A percentile compares a stretch with the other conserved stretches of the same genome.
Evolutionary conservation across 2,888 invertebrate species (phyloP).

Genomic region (Podabrus alpinus): DNA sequence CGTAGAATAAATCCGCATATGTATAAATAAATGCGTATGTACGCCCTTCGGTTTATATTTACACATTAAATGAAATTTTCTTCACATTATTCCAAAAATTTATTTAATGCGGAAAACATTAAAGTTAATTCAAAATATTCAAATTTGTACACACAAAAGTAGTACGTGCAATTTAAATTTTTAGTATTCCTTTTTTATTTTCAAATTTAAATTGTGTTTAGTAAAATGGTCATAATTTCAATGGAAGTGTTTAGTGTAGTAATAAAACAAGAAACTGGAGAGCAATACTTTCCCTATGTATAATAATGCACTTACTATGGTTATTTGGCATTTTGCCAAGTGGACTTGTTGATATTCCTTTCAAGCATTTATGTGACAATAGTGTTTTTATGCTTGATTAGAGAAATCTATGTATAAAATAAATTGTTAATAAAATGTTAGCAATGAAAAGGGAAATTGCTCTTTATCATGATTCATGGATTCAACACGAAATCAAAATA

Average conservation of each 20-base stretch:
- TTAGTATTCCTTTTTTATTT: not conserved
- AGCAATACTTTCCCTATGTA: not conserved
- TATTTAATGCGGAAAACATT: not conserved
- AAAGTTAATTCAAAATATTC: not conserved
- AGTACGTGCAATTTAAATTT: not conserved
- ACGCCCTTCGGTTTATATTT: not conserved
- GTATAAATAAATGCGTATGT: constrained; percentile 7
- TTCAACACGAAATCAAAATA: not conserved
- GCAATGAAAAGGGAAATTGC: not conserved
- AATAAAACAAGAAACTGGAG: not conserved
- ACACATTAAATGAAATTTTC: not conserved
- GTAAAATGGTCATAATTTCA: not conserved
- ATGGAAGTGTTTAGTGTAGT: not conserved
- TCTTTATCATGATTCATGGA: not conserved
- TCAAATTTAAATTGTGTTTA: not conserved
- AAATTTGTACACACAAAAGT: not conserved
- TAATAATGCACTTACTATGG: constrained; percentile 18
- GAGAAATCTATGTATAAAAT: not conserved
- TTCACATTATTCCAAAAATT: not conserved
- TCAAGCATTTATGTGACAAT: not conserved
- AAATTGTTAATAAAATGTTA: not conserved
- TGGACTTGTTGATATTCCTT: constrained; percentile 23
- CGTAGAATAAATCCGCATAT: constrained; percentile 15
- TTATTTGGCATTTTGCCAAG: constrained; percentile 19
- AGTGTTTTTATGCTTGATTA: not conserved